A percentile compares a stretch with the other conserved stretches of the same genome.
Conservation (phyloP, 2,113 vertebrate genomes). For the Chloropsis cyanopogon region DNA sequence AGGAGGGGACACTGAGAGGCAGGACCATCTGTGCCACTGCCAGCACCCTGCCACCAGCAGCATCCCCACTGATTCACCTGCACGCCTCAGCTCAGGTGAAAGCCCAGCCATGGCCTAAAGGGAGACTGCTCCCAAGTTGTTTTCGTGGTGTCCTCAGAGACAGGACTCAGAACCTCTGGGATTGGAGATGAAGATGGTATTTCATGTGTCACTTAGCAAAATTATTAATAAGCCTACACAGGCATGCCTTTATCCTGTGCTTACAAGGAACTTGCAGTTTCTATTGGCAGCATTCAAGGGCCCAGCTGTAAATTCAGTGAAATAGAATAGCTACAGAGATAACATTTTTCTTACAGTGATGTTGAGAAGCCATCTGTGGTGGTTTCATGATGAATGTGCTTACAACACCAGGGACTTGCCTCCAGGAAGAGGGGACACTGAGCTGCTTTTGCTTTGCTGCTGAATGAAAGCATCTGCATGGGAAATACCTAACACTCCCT, state of each 20-base stretch:
- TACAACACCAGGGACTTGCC: neutral
- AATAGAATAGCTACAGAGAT: neutral
- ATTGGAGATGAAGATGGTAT: neutral
- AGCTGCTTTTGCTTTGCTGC: neutral
- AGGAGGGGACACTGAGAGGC: neutral
- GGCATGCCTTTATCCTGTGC: neutral
- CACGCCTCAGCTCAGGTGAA: accelerated
- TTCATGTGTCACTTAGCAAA: neutral
- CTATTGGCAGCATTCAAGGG: neutral
- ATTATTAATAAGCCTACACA: neutral
- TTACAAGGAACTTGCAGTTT: neutral
- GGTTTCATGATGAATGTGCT: neutral
- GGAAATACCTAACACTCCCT: slow-evolving; percentile 36
- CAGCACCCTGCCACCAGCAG: neutral
- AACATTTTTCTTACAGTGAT: neutral
- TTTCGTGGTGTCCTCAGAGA: neutral
- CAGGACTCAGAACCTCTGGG: neutral
- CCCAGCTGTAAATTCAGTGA: neutral
- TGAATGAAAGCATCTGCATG: neutral
- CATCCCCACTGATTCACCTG: neutral
- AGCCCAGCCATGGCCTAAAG: neutral
- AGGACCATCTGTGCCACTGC: neutral
- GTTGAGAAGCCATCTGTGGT: neutral
- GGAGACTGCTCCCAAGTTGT: neutral
- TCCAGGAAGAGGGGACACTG: neutral